Evolutionary conservation across 2,113 vertebrate species (phyloP).

Genomic region (Saimiri boliviensis): DNA sequence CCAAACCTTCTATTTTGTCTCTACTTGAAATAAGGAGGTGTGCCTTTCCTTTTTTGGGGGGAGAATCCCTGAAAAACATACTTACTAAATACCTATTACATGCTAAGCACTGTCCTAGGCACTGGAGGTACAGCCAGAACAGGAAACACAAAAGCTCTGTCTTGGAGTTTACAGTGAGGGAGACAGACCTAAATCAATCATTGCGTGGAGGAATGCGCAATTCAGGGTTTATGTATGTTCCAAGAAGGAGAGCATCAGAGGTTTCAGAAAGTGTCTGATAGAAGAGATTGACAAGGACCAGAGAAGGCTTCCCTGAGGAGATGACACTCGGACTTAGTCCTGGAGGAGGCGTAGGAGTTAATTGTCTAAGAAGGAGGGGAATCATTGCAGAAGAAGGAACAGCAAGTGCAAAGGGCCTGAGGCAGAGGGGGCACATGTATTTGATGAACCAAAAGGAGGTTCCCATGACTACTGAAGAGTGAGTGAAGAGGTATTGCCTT

Average conservation of each 20-base stretch:
- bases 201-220: not conserved
- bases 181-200: not conserved
- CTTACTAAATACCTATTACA: not conserved
- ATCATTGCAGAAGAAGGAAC: not conserved
- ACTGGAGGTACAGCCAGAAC: not conserved
- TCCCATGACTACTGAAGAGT: not conserved
- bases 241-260: not conserved
- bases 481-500: not conserved
- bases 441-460: not conserved
- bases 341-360: not conserved
- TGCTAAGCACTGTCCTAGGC: not conserved
- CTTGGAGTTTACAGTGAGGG: not conserved
- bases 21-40: not conserved
- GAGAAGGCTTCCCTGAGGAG: not conserved
- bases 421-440: not conserved
- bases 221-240: not conserved
- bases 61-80: constrained; percentile 2
- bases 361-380: not conserved
- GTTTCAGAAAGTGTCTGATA: not conserved
- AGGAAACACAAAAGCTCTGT: not conserved
- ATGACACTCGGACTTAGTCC: not conserved
- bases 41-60: not conserved
- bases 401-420: not conserved
- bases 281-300: not conserved
- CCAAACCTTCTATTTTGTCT: not conserved